Evolutionary conservation across 37 sponge, comb jelly and placozoan genomes (phyloP).

Genomic region (Oscarella lobularis): DNA sequence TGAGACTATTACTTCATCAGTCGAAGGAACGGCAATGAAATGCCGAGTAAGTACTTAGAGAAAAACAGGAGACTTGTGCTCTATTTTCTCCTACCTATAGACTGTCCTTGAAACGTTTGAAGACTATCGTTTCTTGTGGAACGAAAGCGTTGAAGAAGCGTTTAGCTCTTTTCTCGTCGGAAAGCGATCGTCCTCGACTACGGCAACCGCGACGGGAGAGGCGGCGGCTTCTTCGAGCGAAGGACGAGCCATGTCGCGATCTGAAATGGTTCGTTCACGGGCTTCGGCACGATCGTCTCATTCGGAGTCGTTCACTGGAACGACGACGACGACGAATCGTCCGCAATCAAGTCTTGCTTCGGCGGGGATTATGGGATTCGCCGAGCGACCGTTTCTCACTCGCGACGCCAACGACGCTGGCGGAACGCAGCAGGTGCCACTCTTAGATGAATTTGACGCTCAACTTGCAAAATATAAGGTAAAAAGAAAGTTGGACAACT

Average conservation of each 20-base stretch:
- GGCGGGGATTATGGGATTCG: background rate
- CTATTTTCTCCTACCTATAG: background rate
- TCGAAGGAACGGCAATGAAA: background rate
- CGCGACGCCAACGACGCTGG: too few relatives aligned
- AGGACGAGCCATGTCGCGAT: background rate
- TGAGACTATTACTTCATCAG: background rate
- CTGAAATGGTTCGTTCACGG: background rate
- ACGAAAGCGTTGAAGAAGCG: background rate
- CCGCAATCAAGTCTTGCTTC: background rate
- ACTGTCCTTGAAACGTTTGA: background rate
- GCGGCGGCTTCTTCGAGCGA: background rate
- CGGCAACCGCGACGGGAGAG: too few relatives aligned
- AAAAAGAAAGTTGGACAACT: too few relatives aligned
- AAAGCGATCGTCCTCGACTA: too few relatives aligned
- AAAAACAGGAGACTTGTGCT: background rate
- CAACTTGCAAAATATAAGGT: background rate
- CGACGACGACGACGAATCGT: too few relatives aligned
- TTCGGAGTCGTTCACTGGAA: background rate
- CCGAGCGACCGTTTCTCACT: background rate
- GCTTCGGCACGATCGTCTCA: background rate
- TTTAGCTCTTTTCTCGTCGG: background rate
- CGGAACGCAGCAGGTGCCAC: background rate
- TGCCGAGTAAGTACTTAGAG: background rate
- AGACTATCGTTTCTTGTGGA: background rate
- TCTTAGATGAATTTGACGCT: slow-evolving; percentile 6